Evolutionary conservation across 1,140 invertebrate species (phyloP).

Genomic region (Ips nitidus): DNA sequence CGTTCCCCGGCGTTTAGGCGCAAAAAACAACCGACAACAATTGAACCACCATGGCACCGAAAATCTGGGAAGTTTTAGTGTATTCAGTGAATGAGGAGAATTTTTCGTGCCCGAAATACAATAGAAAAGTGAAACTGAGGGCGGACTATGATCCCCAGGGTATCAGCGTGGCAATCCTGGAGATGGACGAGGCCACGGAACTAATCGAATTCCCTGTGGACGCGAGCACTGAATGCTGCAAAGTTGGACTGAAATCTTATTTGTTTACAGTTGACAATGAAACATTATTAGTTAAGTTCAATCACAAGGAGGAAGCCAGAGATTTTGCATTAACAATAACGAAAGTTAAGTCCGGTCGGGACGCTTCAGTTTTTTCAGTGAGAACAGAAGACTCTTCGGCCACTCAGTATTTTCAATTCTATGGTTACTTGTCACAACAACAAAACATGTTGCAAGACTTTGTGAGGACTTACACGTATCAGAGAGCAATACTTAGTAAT

Average conservation of each 20-base stretch:
- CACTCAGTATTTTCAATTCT: slow-evolving; percentile 98
- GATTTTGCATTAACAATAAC: slow-evolving; percentile 76
- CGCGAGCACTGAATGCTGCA: slow-evolving; percentile 67
- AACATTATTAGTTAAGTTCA: slow-evolving; percentile 56
- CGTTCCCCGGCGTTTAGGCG: too few species aligned
- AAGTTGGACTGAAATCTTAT: slow-evolving; percentile 66
- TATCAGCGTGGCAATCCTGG: slow-evolving; percentile 67
- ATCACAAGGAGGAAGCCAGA: slow-evolving; percentile 64
- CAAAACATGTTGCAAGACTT: slow-evolving; percentile 99
- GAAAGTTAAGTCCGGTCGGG: slow-evolving; percentile 76
- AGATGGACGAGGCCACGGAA: slow-evolving; percentile 53
- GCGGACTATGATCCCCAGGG: slow-evolving; percentile 77
- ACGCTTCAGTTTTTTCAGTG: slow-evolving; percentile 88
- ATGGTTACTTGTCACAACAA: slow-evolving; percentile 98
- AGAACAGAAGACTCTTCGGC: slow-evolving; percentile 96
- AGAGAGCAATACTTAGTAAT: slow-evolving; percentile 94
- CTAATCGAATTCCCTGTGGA: slow-evolving; percentile 69
- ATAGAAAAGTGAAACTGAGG: slow-evolving; percentile 66
- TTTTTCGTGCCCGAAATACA: slow-evolving; percentile 66
- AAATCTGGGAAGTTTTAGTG: slow-evolving; percentile 68
- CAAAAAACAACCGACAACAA: too few species aligned
- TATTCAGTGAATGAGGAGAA: slow-evolving; percentile 66
- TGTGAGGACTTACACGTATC: slow-evolving; percentile 97
- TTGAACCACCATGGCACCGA: slow-evolving; percentile 27
- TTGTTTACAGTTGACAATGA: slow-evolving; percentile 71